Evolutionary conservation across 1,140 invertebrate genomes (phyloP).

Genomic region (Macrobrachium rosenbergii): DNA sequence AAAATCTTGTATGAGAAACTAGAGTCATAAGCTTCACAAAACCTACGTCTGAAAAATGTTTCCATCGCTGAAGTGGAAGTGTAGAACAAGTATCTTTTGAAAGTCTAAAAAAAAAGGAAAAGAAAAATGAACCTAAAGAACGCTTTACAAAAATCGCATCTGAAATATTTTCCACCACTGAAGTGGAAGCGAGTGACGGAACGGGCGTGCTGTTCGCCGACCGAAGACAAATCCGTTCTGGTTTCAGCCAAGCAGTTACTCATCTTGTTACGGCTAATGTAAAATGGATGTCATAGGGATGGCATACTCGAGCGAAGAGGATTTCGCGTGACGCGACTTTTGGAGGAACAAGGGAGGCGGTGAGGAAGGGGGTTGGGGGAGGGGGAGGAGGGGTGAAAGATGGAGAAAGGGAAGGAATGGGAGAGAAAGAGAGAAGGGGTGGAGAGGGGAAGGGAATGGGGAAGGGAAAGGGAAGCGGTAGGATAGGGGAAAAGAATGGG

Average conservation of each 20-base stretch:
- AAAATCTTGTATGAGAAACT: no score
- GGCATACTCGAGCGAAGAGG: conserved; percentile 29
- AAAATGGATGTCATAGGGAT: conserved; percentile 45
- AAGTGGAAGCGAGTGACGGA: no score
- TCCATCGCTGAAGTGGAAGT: no score
- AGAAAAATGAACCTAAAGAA: no score
- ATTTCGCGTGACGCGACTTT: neutral
- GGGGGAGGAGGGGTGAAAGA: neutral
- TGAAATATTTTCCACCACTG: no score
- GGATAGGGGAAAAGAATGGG: neutral
- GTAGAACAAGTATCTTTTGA: no score
- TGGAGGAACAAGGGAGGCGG: neutral
- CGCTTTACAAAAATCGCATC: no score
- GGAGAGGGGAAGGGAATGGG: neutral
- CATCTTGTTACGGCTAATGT: conserved; percentile 57
- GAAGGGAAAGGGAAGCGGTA: neutral
- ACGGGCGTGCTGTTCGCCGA: neutral
- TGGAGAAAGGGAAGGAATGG: neutral
- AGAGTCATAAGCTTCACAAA: no score
- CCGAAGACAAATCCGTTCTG: conserved; percentile 17
- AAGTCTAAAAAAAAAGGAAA: no score
- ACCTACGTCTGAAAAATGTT: no score
- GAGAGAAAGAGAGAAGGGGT: neutral
- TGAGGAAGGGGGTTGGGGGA: neutral
- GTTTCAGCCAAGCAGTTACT: conserved; percentile 38